Conservation (phyloP, 1,140 invertebrate species). For the Megalonaias nervosa region DNA sequence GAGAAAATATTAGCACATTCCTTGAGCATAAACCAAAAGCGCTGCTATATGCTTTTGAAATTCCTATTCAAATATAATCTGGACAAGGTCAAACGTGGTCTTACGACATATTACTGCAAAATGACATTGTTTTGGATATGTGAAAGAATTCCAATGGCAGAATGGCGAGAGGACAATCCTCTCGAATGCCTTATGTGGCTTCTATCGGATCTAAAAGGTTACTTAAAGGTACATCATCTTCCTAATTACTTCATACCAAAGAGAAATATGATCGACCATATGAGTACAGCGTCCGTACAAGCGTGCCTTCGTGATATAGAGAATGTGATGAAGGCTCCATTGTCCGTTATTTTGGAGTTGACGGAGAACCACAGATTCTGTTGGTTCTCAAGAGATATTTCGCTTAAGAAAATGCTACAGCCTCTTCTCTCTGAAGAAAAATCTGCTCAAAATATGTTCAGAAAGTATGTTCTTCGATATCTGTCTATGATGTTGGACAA, state of each 20-base stretch:
- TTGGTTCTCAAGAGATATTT: conserved; percentile 12
- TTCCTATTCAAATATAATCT: conserved; percentile 3
- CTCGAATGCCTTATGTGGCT: conserved; percentile 2
- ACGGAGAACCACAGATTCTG: conserved; percentile 3
- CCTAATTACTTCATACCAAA: conserved; percentile 9
- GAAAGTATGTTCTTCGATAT: not conserved
- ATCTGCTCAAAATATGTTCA: not conserved
- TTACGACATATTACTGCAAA: conserved; percentile 17
- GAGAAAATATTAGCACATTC: conserved; percentile 1
- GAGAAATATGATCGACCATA: conserved; percentile 4
- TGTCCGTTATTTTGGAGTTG: not conserved
- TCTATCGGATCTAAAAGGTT: not conserved
- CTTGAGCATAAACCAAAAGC: not conserved
- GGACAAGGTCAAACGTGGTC: conserved; percentile 13
- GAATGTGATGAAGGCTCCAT: not conserved
- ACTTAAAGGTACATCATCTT: not conserved
- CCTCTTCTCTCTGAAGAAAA: not conserved
- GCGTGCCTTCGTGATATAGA: not conserved
- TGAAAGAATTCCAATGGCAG: not conserved
- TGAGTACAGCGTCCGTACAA: not conserved
- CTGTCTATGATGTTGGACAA: conserved; percentile 10
- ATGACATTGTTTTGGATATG: conserved; percentile 1
- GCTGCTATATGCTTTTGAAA: conserved; percentile 17
- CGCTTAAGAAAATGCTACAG: not conserved
- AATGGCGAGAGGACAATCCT: conserved; percentile 3